A percentile compares a stretch with the other conserved stretches of the same genome.
phyloP scores from a whole-genome alignment of 1,140 invertebrate genomes.

The Pseudomyrmex sp. region DNA sequence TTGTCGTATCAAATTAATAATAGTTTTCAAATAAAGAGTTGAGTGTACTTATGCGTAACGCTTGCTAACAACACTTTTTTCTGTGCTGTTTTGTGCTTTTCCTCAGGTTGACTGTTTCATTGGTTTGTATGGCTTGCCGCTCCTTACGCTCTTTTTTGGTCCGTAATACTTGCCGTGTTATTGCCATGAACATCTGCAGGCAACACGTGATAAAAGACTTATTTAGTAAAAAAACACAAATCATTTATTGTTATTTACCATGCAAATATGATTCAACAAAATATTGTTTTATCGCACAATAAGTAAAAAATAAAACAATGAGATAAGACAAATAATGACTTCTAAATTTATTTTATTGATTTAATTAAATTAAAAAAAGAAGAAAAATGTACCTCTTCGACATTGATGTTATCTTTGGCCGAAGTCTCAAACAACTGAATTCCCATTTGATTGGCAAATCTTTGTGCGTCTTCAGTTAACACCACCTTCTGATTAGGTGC shows the following conservation, averaged over 20 bases:
- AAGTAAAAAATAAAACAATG: neutral
- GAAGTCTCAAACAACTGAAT: constrained; percentile 99
- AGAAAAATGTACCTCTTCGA: constrained; percentile 93
- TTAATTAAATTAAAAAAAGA: constrained; percentile 86
- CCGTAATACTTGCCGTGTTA: constrained; percentile 89
- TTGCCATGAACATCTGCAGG: constrained; percentile 91
- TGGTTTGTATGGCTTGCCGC: constrained; percentile 87
- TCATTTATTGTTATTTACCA: neutral
- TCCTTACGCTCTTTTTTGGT: constrained; percentile 89
- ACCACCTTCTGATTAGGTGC: constrained; percentile 98
- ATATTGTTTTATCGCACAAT: constrained; percentile 2
- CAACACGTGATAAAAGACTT: constrained; percentile 51
- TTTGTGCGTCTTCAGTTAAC: constrained; percentile 97
- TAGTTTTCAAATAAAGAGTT: constrained; percentile 60
- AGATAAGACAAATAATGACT: neutral
- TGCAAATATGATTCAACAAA: neutral
- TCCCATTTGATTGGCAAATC: constrained; percentile 98
- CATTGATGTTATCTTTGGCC: constrained; percentile 99
- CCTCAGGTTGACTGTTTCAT: constrained; percentile 86
- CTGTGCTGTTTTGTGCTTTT: constrained; percentile 83
- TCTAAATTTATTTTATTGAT: neutral
- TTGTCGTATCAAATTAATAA: constrained; percentile 70
- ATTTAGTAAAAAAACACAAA: neutral
- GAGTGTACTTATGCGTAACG: constrained; percentile 64
- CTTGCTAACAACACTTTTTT: constrained; percentile 84